These are phyloP conservation scores for Pteromalus puparum DNA, from an alignment of 1,140 invertebrate genomes.

Conservation along the genomic window DNA sequence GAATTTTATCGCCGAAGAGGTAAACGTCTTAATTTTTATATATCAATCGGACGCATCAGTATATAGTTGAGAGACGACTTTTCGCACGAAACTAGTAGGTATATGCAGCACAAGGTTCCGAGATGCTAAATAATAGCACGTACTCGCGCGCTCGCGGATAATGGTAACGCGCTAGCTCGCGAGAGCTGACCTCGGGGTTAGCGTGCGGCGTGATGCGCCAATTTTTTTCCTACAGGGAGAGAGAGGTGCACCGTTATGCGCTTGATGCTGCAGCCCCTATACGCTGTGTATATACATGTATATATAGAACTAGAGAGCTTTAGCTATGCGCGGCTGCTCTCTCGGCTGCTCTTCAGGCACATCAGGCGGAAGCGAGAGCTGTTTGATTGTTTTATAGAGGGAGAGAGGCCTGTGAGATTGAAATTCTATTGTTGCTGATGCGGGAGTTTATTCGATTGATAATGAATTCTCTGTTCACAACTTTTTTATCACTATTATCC, in stretches of 20 bases:
- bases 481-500: too few species aligned
- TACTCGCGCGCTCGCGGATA: background rate
- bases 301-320: too few species aligned
- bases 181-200: constrained; percentile 20
- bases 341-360: too few species aligned
- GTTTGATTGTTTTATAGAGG: background rate
- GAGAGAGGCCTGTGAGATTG: background rate
- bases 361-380: background rate
- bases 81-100: too few species aligned
- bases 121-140: constrained; percentile 10
- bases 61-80: too few species aligned
- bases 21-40: background rate
- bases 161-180: constrained; percentile 23
- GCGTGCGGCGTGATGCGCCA: background rate
- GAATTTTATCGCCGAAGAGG: background rate
- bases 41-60: background rate
- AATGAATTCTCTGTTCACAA: too few species aligned
- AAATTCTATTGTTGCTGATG: background rate
- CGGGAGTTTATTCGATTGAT: too few species aligned
- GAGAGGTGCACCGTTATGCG: background rate
- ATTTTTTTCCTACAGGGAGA: background rate
- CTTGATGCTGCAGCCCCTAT: background rate
- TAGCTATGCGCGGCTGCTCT: background rate
- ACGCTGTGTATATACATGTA: too few species aligned
- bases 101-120: background rate